A percentile compares a stretch with the other conserved stretches of the same genome.
phyloP scores from a whole-genome alignment of 2,113 vertebrate species.

The Monarcha castaneiventris region DNA sequence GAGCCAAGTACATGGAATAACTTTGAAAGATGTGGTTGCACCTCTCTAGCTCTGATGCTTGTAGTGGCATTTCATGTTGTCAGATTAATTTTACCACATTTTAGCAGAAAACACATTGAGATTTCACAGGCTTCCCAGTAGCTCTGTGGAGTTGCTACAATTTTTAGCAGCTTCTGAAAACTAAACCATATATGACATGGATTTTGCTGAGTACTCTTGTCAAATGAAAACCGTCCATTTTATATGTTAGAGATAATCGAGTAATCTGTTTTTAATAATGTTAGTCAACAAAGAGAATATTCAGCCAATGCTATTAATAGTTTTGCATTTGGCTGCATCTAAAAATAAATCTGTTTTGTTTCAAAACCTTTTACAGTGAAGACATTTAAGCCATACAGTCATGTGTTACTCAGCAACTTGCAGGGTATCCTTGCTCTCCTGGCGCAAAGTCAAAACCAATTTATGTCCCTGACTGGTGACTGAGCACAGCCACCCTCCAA shows the following conservation, averaged over 20 bases:
- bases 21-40: not conserved
- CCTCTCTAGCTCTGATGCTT: not conserved
- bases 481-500: not conserved
- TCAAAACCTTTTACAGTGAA: conserved; percentile 31
- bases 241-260: not conserved
- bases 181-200: not conserved
- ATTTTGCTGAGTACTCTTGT: not conserved
- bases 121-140: not conserved
- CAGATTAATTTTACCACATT: not conserved
- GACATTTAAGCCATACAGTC: not conserved
- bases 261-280: conserved; percentile 36
- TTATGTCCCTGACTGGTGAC: not conserved
- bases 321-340: not conserved
- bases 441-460: not conserved
- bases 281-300: not conserved
- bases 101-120: not conserved
- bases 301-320: not conserved
- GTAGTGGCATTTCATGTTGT: not conserved
- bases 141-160: not conserved
- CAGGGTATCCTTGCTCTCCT: not conserved
- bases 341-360: conserved; percentile 23
- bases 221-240: not conserved
- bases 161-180: not conserved
- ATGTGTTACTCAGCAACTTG: not conserved
- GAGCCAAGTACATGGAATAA: not conserved